Percentiles rank a stretch among this genome's conserved stretches.
Conservation (phyloP, 2,888 invertebrate genomes). For the Lasioglossum malachurum region DNA sequence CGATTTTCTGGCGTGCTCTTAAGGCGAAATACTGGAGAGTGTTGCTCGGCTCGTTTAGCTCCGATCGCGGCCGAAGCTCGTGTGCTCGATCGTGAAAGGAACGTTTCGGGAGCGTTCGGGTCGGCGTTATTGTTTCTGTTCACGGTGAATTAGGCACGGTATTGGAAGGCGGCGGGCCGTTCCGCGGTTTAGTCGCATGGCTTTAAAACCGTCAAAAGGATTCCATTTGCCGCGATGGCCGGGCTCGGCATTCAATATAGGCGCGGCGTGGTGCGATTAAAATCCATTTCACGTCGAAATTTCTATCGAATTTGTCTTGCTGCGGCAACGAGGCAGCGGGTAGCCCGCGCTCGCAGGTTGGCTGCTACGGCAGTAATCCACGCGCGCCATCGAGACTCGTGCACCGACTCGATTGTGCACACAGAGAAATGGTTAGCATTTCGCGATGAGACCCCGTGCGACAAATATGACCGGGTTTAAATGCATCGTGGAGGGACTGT, state of each 20-base stretch:
- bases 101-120: not conserved
- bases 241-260: constrained; percentile 4
- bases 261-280: not conserved
- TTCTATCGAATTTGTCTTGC: not conserved
- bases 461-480: constrained; percentile 38
- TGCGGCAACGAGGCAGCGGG: not conserved
- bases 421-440: constrained; percentile 10
- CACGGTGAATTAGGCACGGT: constrained; percentile 28
- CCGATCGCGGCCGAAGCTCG: not conserved
- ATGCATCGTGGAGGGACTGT: constrained; percentile 28
- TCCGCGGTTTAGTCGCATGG: constrained; percentile 26
- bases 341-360: not conserved
- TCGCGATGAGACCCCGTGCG: constrained; percentile 4
- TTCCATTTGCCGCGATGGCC: constrained; percentile 11
- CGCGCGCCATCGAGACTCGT: not conserved
- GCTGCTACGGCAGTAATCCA: not conserved
- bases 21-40: too few relatives aligned
- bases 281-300: constrained; percentile 4
- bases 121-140: constrained; percentile 39
- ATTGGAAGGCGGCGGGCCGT: constrained; percentile 1
- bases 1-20: too few relatives aligned
- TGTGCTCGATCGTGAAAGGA: not conserved
- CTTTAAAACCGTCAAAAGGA: constrained; percentile 48
- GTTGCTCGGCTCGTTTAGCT: too few relatives aligned
- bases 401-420: not conserved